phyloP scores from a whole-genome alignment of 2,888 invertebrate genomes.

The Drosophila maculinotata region DNA sequence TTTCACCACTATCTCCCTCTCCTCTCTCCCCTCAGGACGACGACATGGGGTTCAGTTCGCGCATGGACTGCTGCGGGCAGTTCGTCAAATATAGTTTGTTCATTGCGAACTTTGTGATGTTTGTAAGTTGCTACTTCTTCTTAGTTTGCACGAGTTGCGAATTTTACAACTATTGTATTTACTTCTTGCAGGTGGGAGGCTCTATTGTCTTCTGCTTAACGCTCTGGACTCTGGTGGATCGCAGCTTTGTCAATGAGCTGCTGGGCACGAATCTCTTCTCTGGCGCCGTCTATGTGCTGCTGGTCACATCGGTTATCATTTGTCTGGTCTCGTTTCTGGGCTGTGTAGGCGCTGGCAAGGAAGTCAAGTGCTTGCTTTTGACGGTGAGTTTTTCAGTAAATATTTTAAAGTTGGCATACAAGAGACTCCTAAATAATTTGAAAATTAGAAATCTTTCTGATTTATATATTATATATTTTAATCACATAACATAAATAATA shows the following conservation, averaged over 20 bases:
- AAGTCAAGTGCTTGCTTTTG: slow-evolving; percentile 96
- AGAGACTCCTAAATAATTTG: too few species aligned
- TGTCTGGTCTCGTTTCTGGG: slow-evolving; percentile 95
- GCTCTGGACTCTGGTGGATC: slow-evolving; percentile 93
- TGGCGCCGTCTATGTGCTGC: slow-evolving; percentile 93
- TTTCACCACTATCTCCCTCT: slow-evolving; percentile 1
- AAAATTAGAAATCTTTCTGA: too few species aligned
- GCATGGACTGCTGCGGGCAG: slow-evolving; percentile 95
- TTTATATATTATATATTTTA: too few species aligned
- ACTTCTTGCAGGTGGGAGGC: slow-evolving; percentile 89
- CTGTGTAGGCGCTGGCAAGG: slow-evolving; percentile 96
- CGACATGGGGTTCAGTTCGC: slow-evolving; percentile 90
- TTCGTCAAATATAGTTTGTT: slow-evolving; percentile 95
- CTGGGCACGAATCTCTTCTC: slow-evolving; percentile 94
- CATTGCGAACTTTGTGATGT: slow-evolving; percentile 92
- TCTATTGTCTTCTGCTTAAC: slow-evolving; percentile 91
- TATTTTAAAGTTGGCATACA: neutral
- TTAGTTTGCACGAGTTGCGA: neutral
- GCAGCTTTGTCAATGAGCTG: slow-evolving; percentile 93
- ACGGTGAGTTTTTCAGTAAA: slow-evolving; percentile 88
- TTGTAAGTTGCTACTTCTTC: slow-evolving; percentile 88
- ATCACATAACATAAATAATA: too few species aligned
- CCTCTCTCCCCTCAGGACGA: slow-evolving; percentile 69
- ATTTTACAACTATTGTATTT: neutral
- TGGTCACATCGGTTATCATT: slow-evolving; percentile 92